Base-by-base conservation (phyloP, 2,797 vertebrate species). In the Arrhamphus sclerolepis region DNA sequence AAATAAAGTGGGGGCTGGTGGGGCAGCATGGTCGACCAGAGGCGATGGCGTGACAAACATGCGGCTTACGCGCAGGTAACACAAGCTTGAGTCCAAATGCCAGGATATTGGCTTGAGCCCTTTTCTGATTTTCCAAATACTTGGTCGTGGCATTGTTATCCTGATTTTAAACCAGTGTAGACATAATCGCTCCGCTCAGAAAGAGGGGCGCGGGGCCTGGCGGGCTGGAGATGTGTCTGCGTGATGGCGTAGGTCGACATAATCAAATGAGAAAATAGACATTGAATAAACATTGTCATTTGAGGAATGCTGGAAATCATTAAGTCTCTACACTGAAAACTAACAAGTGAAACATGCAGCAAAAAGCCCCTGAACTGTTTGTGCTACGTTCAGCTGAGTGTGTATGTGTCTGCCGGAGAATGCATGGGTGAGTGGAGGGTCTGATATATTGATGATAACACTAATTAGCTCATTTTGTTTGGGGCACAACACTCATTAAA, bases 391-490 rank as follows among this genome's bases (percentile, higher is more conserved):
- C 19, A 56, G 57, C 58, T 21, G 70, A 66, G 78, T 85, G 87
- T 85, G 85, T 70, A 56, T 76, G 82, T 54, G 76, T 68, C 47
- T 81, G 79, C 56, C 49, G 56, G 70, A 58, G 68, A 77, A 80
- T 21, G 29, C 75, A 64, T 62, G 82, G 88, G 86, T 86, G 90
- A 89, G 89, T 84, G 89, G 88, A 88, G 87, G 85, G 87, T 82
- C 89, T 93, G 91, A 93, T 93, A 89, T 93, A 92, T 91, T 89
- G 90, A 93, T 92, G 91, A 92, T 92, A 93, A 93, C 91, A 91
- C 90, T 94, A 94, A 94, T 94, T 93, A 94, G 92, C 91, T 93
- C 87, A 75, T 93, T 94, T 93, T 93, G 92, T 92, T 93, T 93
- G 90, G 92, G 92, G 92, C 92, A 92, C 91, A 92, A 91, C 91